These are phyloP conservation scores for Electrona antarctica DNA, from an alignment of 2,113 vertebrate genomes.

Conservation along the genomic window DNA sequence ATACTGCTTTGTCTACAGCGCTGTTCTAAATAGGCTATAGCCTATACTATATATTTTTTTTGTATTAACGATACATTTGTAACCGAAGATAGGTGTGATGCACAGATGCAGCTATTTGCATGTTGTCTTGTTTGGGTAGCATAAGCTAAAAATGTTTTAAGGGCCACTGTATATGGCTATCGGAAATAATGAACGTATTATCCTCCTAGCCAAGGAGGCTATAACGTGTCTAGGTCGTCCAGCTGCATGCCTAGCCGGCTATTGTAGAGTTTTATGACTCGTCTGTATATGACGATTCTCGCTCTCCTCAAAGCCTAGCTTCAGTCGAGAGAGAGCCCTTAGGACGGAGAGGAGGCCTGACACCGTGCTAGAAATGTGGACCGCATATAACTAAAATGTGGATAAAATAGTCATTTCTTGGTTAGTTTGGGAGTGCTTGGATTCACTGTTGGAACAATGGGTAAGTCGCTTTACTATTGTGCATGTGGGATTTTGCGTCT, in stretches of 20 bases:
- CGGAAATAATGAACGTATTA: conserved; percentile 94
- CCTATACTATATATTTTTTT: not conserved
- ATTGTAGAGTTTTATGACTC: conserved; percentile 99
- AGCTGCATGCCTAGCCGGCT: conserved; percentile 92
- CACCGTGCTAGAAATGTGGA: conserved; percentile 46
- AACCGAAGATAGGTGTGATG: no score
- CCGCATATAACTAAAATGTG: conserved; percentile 25
- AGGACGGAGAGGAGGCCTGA: conserved; percentile 83
- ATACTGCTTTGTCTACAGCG: no score
- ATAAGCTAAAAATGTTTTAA: conserved; percentile 14
- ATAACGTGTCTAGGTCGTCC: conserved; percentile 87
- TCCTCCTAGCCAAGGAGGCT: conserved; percentile 80
- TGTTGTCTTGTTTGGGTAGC: no score
- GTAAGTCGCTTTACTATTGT: conserved; percentile 60
- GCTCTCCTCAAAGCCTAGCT: conserved; percentile 90
- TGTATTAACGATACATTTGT: conserved; percentile 1
- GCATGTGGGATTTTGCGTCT: conserved; percentile 38
- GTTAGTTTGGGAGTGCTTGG: conserved; percentile 35
- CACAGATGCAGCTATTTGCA: no score
- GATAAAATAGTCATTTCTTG: conserved; percentile 32
- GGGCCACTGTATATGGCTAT: conserved; percentile 76
- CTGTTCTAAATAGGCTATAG: no score
- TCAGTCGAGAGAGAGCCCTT: conserved; percentile 89
- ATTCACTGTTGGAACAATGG: conserved; percentile 33
- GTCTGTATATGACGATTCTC: conserved; percentile 95